Conservation (phyloP, 2,113 vertebrate species). For the Microtus richardsoni region DNA sequence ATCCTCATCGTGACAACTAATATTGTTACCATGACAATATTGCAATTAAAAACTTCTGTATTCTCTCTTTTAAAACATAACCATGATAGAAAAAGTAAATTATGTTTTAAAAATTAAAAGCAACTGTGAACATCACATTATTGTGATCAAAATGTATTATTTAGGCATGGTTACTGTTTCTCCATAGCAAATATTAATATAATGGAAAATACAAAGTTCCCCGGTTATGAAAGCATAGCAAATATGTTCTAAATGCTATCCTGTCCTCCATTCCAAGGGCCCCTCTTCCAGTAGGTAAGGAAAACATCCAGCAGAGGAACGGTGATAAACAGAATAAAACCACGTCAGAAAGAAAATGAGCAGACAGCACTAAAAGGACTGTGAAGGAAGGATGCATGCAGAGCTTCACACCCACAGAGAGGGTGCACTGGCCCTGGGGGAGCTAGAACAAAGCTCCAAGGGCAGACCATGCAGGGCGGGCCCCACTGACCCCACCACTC, state of each 20-base stretch:
- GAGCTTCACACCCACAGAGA: neutral
- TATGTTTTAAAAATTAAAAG: conserved; percentile 43
- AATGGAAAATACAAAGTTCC: neutral
- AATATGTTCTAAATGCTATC: neutral
- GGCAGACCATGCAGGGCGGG: neutral
- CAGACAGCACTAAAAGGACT: neutral
- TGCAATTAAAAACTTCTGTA: conserved; percentile 15
- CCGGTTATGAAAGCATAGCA: neutral
- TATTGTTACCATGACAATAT: neutral
- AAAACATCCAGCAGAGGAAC: neutral
- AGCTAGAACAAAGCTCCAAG: neutral
- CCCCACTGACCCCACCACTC: neutral
- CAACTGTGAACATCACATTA: neutral
- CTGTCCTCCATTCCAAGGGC: neutral
- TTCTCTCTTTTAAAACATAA: neutral
- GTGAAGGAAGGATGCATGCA: neutral
- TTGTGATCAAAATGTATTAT: conserved; percentile 16
- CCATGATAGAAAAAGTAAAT: conserved; percentile 32
- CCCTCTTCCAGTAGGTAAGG: neutral
- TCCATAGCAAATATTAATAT: neutral
- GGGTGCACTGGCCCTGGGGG: fast-evolving
- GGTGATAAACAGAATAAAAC: neutral
- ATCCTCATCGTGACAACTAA: neutral
- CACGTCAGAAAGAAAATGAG: neutral
- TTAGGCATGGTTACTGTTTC: neutral